These are phyloP conservation scores for Microctonus brassicae DNA, from an alignment of 2,888 invertebrate species.

Conservation along the genomic window DNA sequence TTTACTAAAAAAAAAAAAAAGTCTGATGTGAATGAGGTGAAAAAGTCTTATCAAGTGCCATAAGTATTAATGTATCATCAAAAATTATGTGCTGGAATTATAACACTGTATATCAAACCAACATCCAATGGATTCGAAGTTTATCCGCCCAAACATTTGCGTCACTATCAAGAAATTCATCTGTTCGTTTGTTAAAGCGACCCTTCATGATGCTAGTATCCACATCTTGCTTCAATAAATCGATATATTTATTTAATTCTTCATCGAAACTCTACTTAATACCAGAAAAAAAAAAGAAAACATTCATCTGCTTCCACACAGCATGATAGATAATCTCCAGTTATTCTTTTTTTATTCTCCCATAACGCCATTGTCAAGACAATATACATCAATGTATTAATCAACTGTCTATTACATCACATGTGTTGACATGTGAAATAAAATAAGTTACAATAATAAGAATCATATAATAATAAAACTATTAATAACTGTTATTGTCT, in stretches of 20 bases:
- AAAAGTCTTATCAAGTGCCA: constrained; percentile 56
- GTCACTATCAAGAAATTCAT: constrained; percentile 37
- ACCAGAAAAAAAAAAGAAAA: neutral
- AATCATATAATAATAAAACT: too few species aligned
- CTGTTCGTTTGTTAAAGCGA: neutral
- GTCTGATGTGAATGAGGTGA: constrained; percentile 62
- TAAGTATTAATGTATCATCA: constrained; percentile 60
- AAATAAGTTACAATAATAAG: too few species aligned
- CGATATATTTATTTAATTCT: neutral
- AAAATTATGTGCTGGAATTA: too few species aligned
- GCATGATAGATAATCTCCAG: neutral
- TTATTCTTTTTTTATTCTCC: neutral
- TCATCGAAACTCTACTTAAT: neutral
- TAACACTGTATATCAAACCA: too few species aligned
- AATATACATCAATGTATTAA: neutral
- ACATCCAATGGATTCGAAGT: constrained; percentile 49
- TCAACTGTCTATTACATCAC: too few species aligned
- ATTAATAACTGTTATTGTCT: too few species aligned
- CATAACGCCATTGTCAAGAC: neutral
- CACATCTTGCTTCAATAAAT: neutral
- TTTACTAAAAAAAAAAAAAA: too few species aligned
- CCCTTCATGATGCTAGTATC: neutral
- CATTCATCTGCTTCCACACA: neutral
- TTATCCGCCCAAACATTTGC: constrained; percentile 42
- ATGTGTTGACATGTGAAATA: too few species aligned